These are phyloP conservation scores for Hirtodrosophila histrioides DNA, from an alignment of 2,888 invertebrate species.

Conservation along the genomic window DNA sequence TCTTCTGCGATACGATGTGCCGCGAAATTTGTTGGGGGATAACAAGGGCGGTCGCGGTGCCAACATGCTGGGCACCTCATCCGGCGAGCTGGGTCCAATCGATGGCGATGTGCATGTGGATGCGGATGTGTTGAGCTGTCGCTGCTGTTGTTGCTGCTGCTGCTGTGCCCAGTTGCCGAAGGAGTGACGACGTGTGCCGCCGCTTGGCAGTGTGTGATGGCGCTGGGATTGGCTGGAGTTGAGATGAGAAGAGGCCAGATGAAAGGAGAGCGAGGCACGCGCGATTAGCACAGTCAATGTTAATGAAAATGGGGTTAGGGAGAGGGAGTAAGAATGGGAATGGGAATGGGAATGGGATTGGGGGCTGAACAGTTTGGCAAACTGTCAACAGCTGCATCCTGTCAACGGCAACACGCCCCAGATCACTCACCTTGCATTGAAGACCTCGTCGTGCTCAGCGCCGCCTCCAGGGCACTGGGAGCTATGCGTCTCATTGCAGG, in stretches of 20 bases:
- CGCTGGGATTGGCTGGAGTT: slow-evolving; percentile 71
- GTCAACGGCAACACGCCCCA: slow-evolving; percentile 45
- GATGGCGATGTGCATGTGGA: slow-evolving; percentile 59
- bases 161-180: slow-evolving; percentile 83
- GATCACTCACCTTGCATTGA: slow-evolving; percentile 82
- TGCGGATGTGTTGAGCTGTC: slow-evolving; percentile 63
- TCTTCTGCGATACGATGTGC: slow-evolving; percentile 73
- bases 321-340: slow-evolving; percentile 13
- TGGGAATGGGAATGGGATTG: slow-evolving; percentile 6
- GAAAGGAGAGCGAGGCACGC: slow-evolving; percentile 37
- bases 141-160: slow-evolving; percentile 50
- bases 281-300: slow-evolving; percentile 75
- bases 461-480: slow-evolving; percentile 63
- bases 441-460: slow-evolving; percentile 82
- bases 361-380: slow-evolving; percentile 45
- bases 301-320: slow-evolving; percentile 31
- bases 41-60: slow-evolving; percentile 83
- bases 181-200: slow-evolving; percentile 83
- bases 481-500: slow-evolving; percentile 83
- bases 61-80: slow-evolving; percentile 84
- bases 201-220: slow-evolving; percentile 82
- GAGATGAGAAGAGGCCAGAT: slow-evolving; percentile 12
- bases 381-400: slow-evolving; percentile 83
- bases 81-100: slow-evolving; percentile 79
- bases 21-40: slow-evolving; percentile 82